Conservation (phyloP, 1,140 invertebrate genomes). For the Orchesella cincta region DNA sequence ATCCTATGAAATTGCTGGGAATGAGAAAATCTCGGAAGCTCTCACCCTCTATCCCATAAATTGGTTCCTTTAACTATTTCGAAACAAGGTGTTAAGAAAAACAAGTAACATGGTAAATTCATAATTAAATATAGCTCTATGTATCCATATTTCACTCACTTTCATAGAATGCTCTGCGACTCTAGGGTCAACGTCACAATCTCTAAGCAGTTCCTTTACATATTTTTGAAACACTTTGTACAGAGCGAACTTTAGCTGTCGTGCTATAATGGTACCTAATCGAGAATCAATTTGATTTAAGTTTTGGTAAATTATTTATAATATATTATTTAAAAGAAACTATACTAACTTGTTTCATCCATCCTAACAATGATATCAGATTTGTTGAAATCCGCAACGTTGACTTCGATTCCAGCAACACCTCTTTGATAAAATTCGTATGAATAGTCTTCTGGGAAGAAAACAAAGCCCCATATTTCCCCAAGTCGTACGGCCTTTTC, state of each 20-base stretch:
- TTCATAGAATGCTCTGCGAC: background rate
- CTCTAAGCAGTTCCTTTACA: background rate
- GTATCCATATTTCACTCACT: background rate
- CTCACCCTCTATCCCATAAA: too few species aligned
- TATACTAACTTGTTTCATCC: slow-evolving; percentile 1
- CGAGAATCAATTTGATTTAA: background rate
- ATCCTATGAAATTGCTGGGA: too few species aligned
- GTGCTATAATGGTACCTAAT: background rate
- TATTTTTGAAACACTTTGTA: slow-evolving; percentile 10
- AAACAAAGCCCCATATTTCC: background rate
- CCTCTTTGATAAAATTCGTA: background rate
- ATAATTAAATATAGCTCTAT: too few species aligned
- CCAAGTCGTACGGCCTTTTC: background rate
- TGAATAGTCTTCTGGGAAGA: background rate
- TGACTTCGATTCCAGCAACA: background rate
- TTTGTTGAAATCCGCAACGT: background rate
- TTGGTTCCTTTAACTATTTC: too few species aligned
- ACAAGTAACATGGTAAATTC: too few species aligned
- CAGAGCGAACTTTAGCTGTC: background rate
- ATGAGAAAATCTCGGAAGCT: too few species aligned
- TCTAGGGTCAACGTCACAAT: slow-evolving; percentile 9
- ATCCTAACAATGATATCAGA: slow-evolving; percentile 6
- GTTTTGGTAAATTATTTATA: background rate
- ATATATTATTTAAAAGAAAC: slow-evolving; percentile 14
- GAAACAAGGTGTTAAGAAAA: too few species aligned